phyloP scores from a whole-genome alignment of 2,113 vertebrate genomes.

The Athene cunicularia region DNA sequence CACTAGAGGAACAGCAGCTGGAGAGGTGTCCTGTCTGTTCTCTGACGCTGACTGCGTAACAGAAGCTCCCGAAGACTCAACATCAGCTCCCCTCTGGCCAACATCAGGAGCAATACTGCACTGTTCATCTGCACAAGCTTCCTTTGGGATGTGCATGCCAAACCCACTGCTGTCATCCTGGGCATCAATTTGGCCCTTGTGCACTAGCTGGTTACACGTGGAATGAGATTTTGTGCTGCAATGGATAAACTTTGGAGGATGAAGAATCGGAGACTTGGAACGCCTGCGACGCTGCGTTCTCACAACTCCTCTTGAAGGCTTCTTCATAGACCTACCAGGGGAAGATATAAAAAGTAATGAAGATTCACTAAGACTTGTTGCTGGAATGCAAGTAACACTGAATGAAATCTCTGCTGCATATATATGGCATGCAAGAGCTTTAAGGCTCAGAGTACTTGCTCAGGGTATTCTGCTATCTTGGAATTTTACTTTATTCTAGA shows the following conservation, averaged over 20 bases:
- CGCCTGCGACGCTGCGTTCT: slow-evolving; percentile 88
- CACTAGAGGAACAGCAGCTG: slow-evolving; percentile 16
- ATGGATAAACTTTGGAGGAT: slow-evolving; percentile 94
- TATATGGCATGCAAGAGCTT: neutral
- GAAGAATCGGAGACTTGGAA: slow-evolving; percentile 96
- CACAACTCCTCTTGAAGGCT: slow-evolving; percentile 83
- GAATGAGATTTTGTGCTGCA: slow-evolving; percentile 80
- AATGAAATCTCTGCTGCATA: neutral
- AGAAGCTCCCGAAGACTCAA: slow-evolving; percentile 26
- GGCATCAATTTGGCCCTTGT: slow-evolving; percentile 78
- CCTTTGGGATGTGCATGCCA: slow-evolving; percentile 68
- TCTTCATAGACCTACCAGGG: slow-evolving; percentile 83
- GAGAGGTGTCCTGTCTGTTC: slow-evolving; percentile 36
- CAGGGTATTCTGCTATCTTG: neutral
- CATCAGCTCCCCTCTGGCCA: slow-evolving; percentile 57
- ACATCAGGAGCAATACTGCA: slow-evolving; percentile 58
- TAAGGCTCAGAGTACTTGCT: neutral
- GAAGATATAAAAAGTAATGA: neutral
- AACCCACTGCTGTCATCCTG: slow-evolving; percentile 56
- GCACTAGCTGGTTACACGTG: slow-evolving; percentile 77
- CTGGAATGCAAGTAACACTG: neutral
- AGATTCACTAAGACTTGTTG: neutral
- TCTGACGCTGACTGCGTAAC: slow-evolving; percentile 11
- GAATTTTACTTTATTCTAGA: neutral
- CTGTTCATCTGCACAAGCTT: slow-evolving; percentile 55